Conservation (phyloP, 1,140 invertebrate species). For the Lamellibrachia luymesi region DNA sequence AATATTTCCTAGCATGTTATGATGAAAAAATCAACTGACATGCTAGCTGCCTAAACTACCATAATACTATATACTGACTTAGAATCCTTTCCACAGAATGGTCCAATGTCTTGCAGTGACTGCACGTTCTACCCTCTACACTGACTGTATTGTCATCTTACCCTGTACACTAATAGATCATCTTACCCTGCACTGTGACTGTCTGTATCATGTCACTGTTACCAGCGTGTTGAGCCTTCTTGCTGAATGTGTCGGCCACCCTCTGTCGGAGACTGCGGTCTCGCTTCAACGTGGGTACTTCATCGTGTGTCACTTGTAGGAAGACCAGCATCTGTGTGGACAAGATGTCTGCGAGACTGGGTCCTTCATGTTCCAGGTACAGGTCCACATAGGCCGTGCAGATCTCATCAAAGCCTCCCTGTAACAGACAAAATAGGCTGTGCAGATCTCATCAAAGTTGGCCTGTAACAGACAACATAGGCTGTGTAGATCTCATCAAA, state of each 20-base stretch:
- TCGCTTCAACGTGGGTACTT: slow-evolving; percentile 60
- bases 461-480: slow-evolving; percentile 55
- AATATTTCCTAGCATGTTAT: too few species aligned
- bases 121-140: too few species aligned
- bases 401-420: slow-evolving; percentile 63
- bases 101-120: too few species aligned
- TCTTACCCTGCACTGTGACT: background rate
- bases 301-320: slow-evolving; percentile 64
- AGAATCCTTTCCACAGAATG: too few species aligned
- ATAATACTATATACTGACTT: too few species aligned
- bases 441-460: too few species aligned
- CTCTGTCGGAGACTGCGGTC: slow-evolving; percentile 25
- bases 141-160: background rate
- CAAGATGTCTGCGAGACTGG: slow-evolving; percentile 62
- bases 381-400: slow-evolving; percentile 68
- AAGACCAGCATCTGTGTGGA: slow-evolving; percentile 67
- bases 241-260: slow-evolving; percentile 17
- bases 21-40: too few species aligned
- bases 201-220: background rate
- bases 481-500: slow-evolving; percentile 66
- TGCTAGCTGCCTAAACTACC: too few species aligned
- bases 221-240: background rate
- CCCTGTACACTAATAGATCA: background rate
- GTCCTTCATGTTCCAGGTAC: slow-evolving; percentile 62
- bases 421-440: slow-evolving; percentile 34